Percentiles rank a stretch among this genome's conserved stretches.
Evolutionary conservation across 2,113 vertebrate genomes (phyloP).

Genomic region (Terrapene triunguis): DNA sequence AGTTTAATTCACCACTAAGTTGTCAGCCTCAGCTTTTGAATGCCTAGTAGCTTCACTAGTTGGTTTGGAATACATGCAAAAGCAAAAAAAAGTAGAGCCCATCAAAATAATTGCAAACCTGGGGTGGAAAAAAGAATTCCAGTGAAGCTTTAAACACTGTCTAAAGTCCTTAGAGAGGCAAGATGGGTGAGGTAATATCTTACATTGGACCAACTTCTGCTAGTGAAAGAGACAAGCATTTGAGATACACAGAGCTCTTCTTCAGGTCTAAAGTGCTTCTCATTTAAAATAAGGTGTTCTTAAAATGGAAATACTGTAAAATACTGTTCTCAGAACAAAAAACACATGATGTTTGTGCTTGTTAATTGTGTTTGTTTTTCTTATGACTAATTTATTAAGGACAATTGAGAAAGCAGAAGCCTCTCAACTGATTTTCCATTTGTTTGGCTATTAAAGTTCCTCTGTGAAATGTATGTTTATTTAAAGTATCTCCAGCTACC

Average conservation of each 20-base stretch:
- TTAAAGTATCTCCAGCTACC: constrained; percentile 75
- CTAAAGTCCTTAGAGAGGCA: background rate
- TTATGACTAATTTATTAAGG: constrained; percentile 68
- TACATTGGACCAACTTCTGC: background rate
- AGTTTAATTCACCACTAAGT: background rate
- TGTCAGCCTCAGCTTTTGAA: background rate
- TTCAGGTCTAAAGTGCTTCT: background rate
- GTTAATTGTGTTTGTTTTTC: constrained; percentile 53
- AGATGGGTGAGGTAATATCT: background rate
- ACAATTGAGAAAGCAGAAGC: constrained; percentile 62
- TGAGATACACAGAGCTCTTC: background rate
- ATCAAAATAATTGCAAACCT: constrained; percentile 29
- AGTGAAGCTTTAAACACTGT: constrained; percentile 23
- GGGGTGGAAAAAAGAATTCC: background rate
- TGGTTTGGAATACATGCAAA: constrained; percentile 1
- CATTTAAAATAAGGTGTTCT: background rate
- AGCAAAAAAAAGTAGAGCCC: constrained; percentile 9
- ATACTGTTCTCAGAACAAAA: constrained; percentile 7
- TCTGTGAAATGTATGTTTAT: constrained; percentile 73
- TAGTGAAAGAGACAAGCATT: background rate
- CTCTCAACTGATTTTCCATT: constrained; percentile 68
- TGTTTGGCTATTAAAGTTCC: constrained; percentile 71
- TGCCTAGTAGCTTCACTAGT: background rate
- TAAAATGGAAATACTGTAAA: constrained; percentile 31
- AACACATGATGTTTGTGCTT: background rate